A percentile compares a stretch with the other conserved stretches of the same genome.
These are phyloP conservation scores for Polypterus bichir DNA, from an alignment of 2,113 vertebrate genomes.

Conservation along the genomic window DNA sequence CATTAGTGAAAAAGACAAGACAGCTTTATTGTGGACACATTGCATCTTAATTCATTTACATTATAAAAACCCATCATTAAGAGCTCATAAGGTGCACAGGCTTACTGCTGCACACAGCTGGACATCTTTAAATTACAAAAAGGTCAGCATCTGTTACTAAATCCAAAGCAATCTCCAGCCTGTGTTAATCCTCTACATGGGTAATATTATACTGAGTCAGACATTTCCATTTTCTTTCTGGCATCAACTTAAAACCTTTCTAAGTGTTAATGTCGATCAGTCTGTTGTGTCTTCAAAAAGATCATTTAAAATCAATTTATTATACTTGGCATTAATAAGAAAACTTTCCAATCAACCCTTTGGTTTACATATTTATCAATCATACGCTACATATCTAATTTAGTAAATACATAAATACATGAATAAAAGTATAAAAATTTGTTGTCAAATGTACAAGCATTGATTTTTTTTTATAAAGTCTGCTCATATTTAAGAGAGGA, in stretches of 20 bases:
- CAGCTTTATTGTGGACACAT: no score
- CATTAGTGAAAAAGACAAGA: no score
- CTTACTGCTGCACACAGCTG: background rate
- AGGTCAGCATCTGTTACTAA: conserved; percentile 1
- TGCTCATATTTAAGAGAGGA: no score
- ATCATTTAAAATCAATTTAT: background rate
- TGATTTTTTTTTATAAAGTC: no score
- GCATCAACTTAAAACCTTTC: conserved; percentile 5
- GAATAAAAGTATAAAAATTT: no score
- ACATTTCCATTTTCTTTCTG: background rate
- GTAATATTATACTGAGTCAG: conserved; percentile 10
- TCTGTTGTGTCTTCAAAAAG: conserved; percentile 4
- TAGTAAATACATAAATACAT: no score
- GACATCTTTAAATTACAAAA: conserved; percentile 3
- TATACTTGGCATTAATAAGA: conserved; percentile 2
- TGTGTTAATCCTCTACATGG: background rate
- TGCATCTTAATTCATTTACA: background rate
- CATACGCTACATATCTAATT: no score
- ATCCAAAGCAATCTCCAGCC: background rate
- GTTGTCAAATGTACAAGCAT: no score
- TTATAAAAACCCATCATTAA: background rate
- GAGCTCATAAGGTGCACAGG: background rate
- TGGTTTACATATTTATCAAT: no score
- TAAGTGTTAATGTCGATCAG: background rate
- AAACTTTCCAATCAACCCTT: background rate